Percentiles rank a stretch among this genome's conserved stretches.
phyloP scores from a whole-genome alignment of 2,888 invertebrate species.

The Geophilus truncorum region DNA sequence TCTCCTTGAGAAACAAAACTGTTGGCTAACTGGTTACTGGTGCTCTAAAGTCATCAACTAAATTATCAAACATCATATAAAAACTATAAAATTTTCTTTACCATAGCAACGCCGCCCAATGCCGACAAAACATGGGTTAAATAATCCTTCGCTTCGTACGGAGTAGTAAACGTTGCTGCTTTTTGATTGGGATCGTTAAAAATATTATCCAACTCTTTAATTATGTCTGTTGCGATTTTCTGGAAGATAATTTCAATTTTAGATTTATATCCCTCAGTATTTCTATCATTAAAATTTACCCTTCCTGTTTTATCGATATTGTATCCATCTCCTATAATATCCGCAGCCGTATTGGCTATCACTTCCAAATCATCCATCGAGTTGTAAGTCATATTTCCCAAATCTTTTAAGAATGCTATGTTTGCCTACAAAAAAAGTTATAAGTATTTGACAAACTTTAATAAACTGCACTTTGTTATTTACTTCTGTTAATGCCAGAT shows the following conservation, averaged over 20 bases:
- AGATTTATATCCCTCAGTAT: no score
- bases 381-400: not conserved
- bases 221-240: not conserved
- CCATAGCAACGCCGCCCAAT: not conserved
- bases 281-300: not conserved
- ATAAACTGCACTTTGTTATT: not conserved
- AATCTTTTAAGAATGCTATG: not conserved
- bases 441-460: not conserved
- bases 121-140: not conserved
- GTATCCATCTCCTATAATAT: not conserved
- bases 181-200: not conserved
- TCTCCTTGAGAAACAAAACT: not conserved
- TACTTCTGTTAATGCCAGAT: not conserved
- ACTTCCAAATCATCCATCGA: not conserved
- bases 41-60: not conserved
- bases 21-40: not conserved
- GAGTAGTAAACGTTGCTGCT: not conserved
- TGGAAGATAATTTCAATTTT: not conserved
- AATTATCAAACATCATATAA: no score
- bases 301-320: not conserved
- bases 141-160: not conserved
- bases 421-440: not conserved
- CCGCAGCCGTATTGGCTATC: not conserved
- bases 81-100: not conserved
- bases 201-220: not conserved